Evolutionary conservation across 2,113 vertebrate genomes (phyloP), one percentile per base, ranked within the genome.

Genomic region (Malaclemys terrapin): DNA sequence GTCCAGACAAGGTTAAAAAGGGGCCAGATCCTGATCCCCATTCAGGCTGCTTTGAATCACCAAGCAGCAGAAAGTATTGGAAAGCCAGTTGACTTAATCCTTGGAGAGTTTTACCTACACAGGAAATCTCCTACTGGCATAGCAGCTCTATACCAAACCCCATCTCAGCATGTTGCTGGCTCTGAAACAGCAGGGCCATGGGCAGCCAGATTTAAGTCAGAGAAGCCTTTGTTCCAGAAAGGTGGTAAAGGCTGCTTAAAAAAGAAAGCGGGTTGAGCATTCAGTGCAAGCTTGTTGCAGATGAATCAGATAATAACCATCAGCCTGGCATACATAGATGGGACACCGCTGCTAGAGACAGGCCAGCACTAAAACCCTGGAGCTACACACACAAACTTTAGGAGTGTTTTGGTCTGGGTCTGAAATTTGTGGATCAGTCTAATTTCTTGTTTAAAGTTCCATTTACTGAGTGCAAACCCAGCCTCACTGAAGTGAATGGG

Each of bases 131-230:
- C 16, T 56, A 62, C 35, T 91, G 14, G 1, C 0, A 86, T 17
- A 87, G 49, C 88, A 88, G 82, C 88, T 59, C 57, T 29, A 83
- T 31, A 69, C 65, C 19, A 88, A 94, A 89, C 72, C 57, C 45
- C 88, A 91, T 91, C 49, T 35, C 49, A 95, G 3, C 1, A 1
- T 29, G 12, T 52, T 22, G n/a, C 89, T 65, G 27, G 87, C 92
- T 93, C n/a, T 38, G 4, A 91, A 45, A 90, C 80, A 19, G 13
- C 69, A 20, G 38, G 24, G 38, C 72, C 22, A 5, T 76, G 38
- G 38, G 72, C 9, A 24, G 72, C 72, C 72, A 42, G 42, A 11
- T 76, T 76, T 45, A 76, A 76, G 38, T 6, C 22, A 76, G 22
- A 27, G 42, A 11, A 76, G 72, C 38, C 20, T 45, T 76, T 13